Evolutionary conservation across 2,888 invertebrate species (phyloP), one percentile per base, ranked within the genome.

Genomic region (Troides oblongomaculatus): DNA sequence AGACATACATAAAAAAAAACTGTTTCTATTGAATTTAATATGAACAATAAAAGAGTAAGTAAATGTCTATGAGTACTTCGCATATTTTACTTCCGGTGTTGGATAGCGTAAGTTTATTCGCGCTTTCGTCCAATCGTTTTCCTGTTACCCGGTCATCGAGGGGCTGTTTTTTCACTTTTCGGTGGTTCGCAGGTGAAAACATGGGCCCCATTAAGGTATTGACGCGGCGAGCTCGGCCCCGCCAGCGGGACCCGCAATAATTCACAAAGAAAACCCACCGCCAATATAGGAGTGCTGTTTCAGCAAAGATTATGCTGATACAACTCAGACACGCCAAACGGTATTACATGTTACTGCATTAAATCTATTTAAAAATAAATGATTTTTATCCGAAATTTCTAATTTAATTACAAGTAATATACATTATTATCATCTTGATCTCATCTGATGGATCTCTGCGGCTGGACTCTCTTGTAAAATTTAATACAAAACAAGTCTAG

Each of bases 191-290:
- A 79, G 80, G 84, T 83, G 82, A 79, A 88, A 82, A 85, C 84
- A 85, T 80, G 81, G 76, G 73, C 66, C 70, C 89, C 89, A 90
- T 91, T 90, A 91, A 83, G 84, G 87, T 88, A 92, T 91, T 90
- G 91, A 90, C 86, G 81, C 81, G 78, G 79, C 39, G 63, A 59
- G 50, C 46, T 79, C 81, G 75, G 77, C 77, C 79, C 80, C 76
- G 76, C 79, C 80, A 79, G 74, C 83, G 82, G 83, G 82, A 82
- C 85, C 89, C 86, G 87, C 84, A 86, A 91, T 91, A 90, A 91
- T 90, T 91, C 88, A 91, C 91, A 90, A 90, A 90, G 89, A 87
- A 87, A 85, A 80, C 84, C 87, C 74, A 78, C 78, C 79, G 75
- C 84, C 85, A 84, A 86, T 88, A 86, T 83, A 76, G 78, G 78